Conservation (phyloP, 2,113 vertebrate genomes). For the Siniperca chuatsi region DNA sequence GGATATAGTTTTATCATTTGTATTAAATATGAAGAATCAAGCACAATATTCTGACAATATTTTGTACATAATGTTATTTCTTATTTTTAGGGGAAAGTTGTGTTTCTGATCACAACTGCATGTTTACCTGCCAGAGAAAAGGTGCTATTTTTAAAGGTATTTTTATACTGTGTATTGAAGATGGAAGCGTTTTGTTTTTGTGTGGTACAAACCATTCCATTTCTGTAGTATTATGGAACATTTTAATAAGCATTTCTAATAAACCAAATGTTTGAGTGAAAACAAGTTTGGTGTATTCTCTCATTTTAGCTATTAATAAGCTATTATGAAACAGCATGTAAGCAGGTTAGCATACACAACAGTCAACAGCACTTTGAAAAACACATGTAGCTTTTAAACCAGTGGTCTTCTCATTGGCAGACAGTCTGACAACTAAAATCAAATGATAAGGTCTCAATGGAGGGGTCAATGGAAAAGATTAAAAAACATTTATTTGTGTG, state of each 20-base stretch:
- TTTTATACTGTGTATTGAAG: constrained; percentile 68
- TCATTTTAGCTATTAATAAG: neutral
- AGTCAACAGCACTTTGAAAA: neutral
- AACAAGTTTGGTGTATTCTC: neutral
- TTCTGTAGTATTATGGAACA: constrained; percentile 33
- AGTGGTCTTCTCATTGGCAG: neutral
- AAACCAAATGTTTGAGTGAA: constrained; percentile 65
- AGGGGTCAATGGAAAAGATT: constrained; percentile 12
- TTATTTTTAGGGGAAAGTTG: constrained; percentile 58
- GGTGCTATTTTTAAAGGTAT: constrained; percentile 79
- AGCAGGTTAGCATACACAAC: neutral
- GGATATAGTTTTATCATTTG: constrained; percentile 42
- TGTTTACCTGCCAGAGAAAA: constrained; percentile 74
- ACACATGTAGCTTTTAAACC: neutral
- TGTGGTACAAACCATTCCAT: constrained; percentile 37
- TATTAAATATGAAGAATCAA: constrained; percentile 76
- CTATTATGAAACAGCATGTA: too few species aligned
- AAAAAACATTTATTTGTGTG: neutral
- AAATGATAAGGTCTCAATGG: neutral
- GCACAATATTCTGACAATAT: constrained; percentile 55
- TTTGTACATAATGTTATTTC: constrained; percentile 72
- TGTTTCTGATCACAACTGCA: constrained; percentile 58
- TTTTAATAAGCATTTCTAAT: constrained; percentile 70
- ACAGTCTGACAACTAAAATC: neutral
- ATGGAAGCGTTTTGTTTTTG: constrained; percentile 39